Evolutionary conservation across 2,888 invertebrate genomes (phyloP).

Genomic region (Rhagonycha fulva): DNA sequence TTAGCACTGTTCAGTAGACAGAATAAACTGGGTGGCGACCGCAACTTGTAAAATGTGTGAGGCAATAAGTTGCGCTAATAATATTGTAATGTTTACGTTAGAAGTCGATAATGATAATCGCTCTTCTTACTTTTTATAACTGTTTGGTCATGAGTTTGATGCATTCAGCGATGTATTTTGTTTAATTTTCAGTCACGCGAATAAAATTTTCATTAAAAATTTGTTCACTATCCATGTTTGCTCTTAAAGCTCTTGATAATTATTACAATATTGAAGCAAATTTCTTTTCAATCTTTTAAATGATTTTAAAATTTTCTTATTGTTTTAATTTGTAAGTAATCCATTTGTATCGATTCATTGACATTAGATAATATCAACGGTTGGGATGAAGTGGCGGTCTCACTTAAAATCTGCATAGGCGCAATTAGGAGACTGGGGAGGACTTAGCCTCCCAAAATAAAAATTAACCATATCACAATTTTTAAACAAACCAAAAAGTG

Average conservation of each 20-base stretch:
- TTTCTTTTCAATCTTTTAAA: too few species aligned
- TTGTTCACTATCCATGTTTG: not conserved
- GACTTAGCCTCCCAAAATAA: too few species aligned
- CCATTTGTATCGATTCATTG: too few species aligned
- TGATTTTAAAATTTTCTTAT: too few species aligned
- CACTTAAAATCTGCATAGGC: too few species aligned
- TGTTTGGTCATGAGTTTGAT: conserved; percentile 35
- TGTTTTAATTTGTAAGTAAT: too few species aligned
- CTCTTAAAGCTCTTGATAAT: not conserved
- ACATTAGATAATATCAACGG: too few species aligned
- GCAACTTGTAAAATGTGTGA: conserved; percentile 40
- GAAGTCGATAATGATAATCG: conserved; percentile 42
- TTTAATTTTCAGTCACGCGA: conserved; percentile 22
- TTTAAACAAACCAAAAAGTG: too few species aligned
- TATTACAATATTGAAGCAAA: not conserved
- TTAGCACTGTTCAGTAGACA: conserved; percentile 32
- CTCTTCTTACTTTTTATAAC: conserved; percentile 37
- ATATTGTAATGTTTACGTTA: conserved; percentile 38
- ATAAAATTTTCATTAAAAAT: not conserved
- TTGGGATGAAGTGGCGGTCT: too few species aligned
- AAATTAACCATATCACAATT: too few species aligned
- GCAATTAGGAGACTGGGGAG: too few species aligned
- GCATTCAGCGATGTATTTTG: conserved; percentile 24
- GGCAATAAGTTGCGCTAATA: conserved; percentile 46
- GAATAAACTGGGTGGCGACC: conserved; percentile 40